Percentiles rank a stretch among this genome's conserved stretches.
These are phyloP conservation scores for Dendrolimus pini DNA, from an alignment of 2,888 invertebrate species.

Conservation along the genomic window DNA sequence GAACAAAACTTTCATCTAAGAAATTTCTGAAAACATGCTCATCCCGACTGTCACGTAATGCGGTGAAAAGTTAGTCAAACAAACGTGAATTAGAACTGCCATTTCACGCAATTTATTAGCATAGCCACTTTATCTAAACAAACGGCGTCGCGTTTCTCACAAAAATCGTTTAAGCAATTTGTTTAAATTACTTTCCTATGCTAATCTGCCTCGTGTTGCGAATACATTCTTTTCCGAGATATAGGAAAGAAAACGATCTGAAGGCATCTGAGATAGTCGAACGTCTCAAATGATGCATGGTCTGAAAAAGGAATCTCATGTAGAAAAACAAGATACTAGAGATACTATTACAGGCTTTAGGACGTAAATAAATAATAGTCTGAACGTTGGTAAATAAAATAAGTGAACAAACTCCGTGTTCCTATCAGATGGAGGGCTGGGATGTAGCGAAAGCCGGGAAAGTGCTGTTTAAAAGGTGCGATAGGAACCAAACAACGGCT, in stretches of 20 bases:
- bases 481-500: constrained; percentile 56
- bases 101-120: constrained; percentile 31
- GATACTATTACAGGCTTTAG: constrained; percentile 52
- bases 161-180: constrained; percentile 68
- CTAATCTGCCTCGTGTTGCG: constrained; percentile 58
- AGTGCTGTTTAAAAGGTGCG: constrained; percentile 63
- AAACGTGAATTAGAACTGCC: constrained; percentile 15
- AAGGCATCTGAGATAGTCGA: constrained; percentile 41
- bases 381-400: constrained; percentile 65
- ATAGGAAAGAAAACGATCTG: constrained; percentile 38
- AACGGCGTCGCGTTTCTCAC: constrained; percentile 49
- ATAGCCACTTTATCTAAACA: constrained; percentile 43
- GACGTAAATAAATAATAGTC: constrained; percentile 55
- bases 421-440: constrained; percentile 62
- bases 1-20: constrained; percentile 10
- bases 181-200: constrained; percentile 70
- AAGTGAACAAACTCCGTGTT: constrained; percentile 54
- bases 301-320: constrained; percentile 41
- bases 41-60: constrained; percentile 17
- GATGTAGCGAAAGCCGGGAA: constrained; percentile 54
- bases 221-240: constrained; percentile 43
- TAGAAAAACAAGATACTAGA: constrained; percentile 59
- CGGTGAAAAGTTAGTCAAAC: constrained; percentile 25
- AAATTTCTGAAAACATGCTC: constrained; percentile 24
- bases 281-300: constrained; percentile 59